phyloP scores from a whole-genome alignment of 2,113 vertebrate species.

The Erythrocercus mccallii region DNA sequence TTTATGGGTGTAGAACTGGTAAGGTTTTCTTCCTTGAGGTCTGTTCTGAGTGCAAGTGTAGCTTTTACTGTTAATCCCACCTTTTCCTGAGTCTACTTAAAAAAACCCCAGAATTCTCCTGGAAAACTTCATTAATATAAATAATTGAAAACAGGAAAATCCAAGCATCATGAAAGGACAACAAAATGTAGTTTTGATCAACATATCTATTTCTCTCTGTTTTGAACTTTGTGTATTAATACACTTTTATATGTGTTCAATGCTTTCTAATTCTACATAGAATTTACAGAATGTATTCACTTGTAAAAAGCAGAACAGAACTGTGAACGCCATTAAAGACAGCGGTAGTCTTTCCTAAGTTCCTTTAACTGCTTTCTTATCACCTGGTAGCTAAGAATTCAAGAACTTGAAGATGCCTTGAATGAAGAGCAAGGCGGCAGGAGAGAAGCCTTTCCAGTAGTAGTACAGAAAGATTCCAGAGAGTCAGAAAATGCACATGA shows the following conservation, averaged over 20 bases:
- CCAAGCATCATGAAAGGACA: not conserved
- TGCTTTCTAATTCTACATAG: not conserved
- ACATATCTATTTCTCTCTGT: accelerated
- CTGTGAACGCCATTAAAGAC: not conserved
- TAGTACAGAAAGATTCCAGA: conserved; percentile 76
- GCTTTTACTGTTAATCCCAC: not conserved
- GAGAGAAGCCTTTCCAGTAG: conserved; percentile 72
- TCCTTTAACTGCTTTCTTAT: conserved; percentile 30
- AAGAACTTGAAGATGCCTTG: conserved; percentile 81
- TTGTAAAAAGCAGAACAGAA: not conserved
- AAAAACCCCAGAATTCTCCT: not conserved
- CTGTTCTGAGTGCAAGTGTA: not conserved
- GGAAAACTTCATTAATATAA: not conserved
- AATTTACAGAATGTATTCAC: not conserved
- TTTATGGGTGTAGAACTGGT: not conserved
- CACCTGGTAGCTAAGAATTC: conserved; percentile 74
- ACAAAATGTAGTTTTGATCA: not conserved
- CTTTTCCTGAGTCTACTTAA: not conserved
- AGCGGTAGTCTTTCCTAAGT: not conserved
- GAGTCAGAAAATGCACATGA: conserved; percentile 77
- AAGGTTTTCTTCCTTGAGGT: not conserved
- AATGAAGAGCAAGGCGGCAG: conserved; percentile 73
- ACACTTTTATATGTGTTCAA: not conserved
- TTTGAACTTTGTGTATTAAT: not conserved
- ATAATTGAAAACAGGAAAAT: not conserved